Percentiles rank a stretch among this genome's conserved stretches.
Conservation (phyloP, 2,888 invertebrate genomes). For the Sthenelais limicola region DNA sequence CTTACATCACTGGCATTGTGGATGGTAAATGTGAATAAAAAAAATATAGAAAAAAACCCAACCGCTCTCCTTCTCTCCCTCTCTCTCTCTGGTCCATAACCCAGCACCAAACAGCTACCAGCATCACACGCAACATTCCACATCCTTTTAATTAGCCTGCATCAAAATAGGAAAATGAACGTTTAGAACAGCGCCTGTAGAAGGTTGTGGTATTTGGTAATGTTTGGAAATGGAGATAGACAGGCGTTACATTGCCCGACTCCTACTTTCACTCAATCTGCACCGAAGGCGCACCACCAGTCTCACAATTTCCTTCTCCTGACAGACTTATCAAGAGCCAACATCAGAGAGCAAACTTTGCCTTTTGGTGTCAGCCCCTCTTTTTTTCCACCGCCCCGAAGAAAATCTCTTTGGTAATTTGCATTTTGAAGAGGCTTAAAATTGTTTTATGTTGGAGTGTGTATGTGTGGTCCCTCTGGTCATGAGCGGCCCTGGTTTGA, state of each 20-base stretch:
- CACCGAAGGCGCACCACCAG: too few relatives aligned
- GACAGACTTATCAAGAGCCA: not conserved
- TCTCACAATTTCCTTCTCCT: not conserved
- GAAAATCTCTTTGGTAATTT: not conserved
- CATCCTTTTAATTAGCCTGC: not conserved
- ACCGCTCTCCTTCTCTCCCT: not conserved
- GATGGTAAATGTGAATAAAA: too few relatives aligned
- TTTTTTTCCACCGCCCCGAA: not conserved
- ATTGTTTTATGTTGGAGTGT: too few relatives aligned
- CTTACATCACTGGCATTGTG: too few relatives aligned
- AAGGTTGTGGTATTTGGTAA: not conserved
- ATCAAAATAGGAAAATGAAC: too few relatives aligned
- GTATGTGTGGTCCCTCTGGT: too few relatives aligned
- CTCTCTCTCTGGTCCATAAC: not conserved
- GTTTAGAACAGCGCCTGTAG: not conserved
- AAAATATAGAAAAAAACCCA: not conserved
- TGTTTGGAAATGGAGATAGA: not conserved
- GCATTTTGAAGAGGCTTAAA: slow-evolving; percentile 7
- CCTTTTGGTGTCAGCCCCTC: not conserved
- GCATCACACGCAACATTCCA: too few relatives aligned
- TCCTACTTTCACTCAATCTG: too few relatives aligned
- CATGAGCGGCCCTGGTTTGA: too few relatives aligned
- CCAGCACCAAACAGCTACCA: too few relatives aligned
- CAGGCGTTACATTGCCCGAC: too few relatives aligned
- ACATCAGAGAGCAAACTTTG: not conserved